A percentile compares a stretch with the other conserved stretches of the same genome.
These are phyloP conservation scores for Xylocopa sonorina DNA, from an alignment of 1,140 invertebrate species.

Conservation along the genomic window DNA sequence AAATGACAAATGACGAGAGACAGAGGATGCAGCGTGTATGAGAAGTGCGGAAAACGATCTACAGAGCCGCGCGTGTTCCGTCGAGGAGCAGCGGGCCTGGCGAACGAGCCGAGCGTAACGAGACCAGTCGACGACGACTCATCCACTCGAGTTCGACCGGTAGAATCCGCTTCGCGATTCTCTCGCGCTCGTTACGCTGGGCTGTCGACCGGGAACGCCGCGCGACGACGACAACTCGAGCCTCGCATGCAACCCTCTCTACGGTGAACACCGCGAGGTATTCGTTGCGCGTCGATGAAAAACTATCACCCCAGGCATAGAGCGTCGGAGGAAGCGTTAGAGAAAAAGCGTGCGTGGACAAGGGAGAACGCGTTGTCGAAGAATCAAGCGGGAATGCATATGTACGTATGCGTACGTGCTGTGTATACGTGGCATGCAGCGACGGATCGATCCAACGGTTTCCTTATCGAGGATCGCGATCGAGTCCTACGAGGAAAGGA, in stretches of 20 bases:
- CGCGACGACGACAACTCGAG: conserved; percentile 25
- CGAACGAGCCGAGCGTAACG: conserved; percentile 10
- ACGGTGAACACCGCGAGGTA: conserved; percentile 21
- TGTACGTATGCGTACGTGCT: background rate
- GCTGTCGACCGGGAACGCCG: background rate
- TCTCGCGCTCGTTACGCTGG: conserved; percentile 24
- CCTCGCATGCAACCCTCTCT: conserved; percentile 37
- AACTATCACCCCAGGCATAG: conserved; percentile 22
- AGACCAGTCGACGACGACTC: no score
- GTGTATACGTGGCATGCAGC: conserved; percentile 21
- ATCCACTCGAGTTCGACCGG: conserved; percentile 10
- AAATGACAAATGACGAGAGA: conserved; percentile 66
- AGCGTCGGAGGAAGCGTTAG: no score
- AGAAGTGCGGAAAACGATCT: conserved; percentile 46
- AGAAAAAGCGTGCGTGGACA: conserved; percentile 30
- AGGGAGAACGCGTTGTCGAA: background rate
- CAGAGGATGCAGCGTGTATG: conserved; percentile 64
- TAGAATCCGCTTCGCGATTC: conserved; percentile 2
- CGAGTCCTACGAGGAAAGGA: background rate
- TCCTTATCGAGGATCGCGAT: background rate
- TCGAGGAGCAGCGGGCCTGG: no score
- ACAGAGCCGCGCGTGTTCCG: no score
- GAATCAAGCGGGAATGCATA: background rate
- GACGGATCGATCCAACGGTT: background rate
- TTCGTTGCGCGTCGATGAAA: conserved; percentile 25